phyloP scores from a whole-genome alignment of 2,888 invertebrate species.

The Zygaena filipendulae region DNA sequence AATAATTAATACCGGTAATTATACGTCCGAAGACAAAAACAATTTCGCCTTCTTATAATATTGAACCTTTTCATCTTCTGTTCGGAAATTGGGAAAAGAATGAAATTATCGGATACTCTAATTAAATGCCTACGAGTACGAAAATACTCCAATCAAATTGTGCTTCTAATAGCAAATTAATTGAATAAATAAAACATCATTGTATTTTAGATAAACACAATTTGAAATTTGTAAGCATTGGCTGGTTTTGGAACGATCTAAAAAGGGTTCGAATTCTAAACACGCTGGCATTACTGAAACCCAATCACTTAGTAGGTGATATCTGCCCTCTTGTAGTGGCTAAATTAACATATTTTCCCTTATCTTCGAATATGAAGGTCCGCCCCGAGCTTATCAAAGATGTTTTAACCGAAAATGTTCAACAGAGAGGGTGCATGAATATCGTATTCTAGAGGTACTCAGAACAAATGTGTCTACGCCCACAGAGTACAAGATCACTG shows the following conservation, averaged over 20 bases:
- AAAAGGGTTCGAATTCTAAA: slow-evolving; percentile 49
- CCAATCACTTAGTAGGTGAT: slow-evolving; percentile 68
- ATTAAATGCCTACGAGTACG: too few relatives aligned
- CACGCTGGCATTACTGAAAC: slow-evolving; percentile 48
- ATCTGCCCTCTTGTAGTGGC: slow-evolving; percentile 46
- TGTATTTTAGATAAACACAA: too few relatives aligned
- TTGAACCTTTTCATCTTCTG: too few relatives aligned
- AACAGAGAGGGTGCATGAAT: slow-evolving; percentile 46
- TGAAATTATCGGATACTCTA: too few relatives aligned
- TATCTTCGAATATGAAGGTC: slow-evolving; percentile 56
- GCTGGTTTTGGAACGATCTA: slow-evolving; percentile 32
- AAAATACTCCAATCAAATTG: too few relatives aligned
- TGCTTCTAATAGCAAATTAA: too few relatives aligned
- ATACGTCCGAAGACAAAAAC: too few relatives aligned
- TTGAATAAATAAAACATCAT: too few relatives aligned
- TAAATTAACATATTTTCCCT: slow-evolving; percentile 66
- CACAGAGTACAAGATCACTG: slow-evolving; percentile 56
- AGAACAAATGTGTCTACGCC: slow-evolving; percentile 58
- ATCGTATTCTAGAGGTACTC: too few relatives aligned
- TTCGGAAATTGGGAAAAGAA: too few relatives aligned
- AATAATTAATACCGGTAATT: too few relatives aligned
- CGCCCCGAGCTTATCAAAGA: slow-evolving; percentile 52
- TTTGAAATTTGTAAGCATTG: slow-evolving; percentile 64
- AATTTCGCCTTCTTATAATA: too few relatives aligned
- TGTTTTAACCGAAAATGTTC: slow-evolving; percentile 52